Percentiles rank a stretch among this genome's conserved stretches.
Evolutionary conservation across 1,140 invertebrate species (phyloP).

Genomic region (Drosophila sechellia): DNA sequence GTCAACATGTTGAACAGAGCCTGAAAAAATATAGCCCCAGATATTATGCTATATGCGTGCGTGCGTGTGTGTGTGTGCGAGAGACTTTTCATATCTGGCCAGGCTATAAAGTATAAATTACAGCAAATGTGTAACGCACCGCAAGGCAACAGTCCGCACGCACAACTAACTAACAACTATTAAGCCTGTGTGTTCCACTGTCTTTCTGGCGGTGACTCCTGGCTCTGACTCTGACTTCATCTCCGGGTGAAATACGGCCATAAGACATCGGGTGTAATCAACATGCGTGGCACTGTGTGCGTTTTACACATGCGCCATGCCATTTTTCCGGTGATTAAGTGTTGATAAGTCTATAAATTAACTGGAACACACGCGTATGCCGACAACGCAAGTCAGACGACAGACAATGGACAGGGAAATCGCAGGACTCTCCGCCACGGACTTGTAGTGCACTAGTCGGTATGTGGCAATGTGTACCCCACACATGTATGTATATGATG

Average conservation of each 20-base stretch:
- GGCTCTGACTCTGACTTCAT: conserved; percentile 32
- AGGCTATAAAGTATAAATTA: conserved; percentile 83
- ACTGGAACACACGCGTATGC: conserved; percentile 64
- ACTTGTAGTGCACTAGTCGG: conserved; percentile 10
- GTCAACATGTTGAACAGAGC: conserved; percentile 74
- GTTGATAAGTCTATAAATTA: conserved; percentile 84
- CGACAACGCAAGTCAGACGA: conserved; percentile 39
- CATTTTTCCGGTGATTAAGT: conserved; percentile 83
- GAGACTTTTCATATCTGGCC: conserved; percentile 79
- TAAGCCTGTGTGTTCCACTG: conserved; percentile 55
- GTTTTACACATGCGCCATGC: conserved; percentile 61
- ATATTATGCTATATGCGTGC: conserved; percentile 52
- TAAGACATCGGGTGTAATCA: conserved; percentile 62
- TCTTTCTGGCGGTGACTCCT: conserved; percentile 2
- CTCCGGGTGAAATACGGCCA: conserved; percentile 48
- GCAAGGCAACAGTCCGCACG: conserved; percentile 42
- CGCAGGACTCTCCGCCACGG: neutral
- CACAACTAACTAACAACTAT: conserved; percentile 83
- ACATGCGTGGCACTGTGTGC: conserved; percentile 73
- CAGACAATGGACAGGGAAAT: conserved; percentile 27
- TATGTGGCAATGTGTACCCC: conserved; percentile 11
- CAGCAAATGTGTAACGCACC: conserved; percentile 69
- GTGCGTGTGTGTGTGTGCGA: conserved; percentile 5
- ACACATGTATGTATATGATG: conserved; percentile 1
- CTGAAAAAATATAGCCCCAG: conserved; percentile 72